Conservation (phyloP, 2,113 vertebrate genomes). For the Microtus pennsylvanicus region DNA sequence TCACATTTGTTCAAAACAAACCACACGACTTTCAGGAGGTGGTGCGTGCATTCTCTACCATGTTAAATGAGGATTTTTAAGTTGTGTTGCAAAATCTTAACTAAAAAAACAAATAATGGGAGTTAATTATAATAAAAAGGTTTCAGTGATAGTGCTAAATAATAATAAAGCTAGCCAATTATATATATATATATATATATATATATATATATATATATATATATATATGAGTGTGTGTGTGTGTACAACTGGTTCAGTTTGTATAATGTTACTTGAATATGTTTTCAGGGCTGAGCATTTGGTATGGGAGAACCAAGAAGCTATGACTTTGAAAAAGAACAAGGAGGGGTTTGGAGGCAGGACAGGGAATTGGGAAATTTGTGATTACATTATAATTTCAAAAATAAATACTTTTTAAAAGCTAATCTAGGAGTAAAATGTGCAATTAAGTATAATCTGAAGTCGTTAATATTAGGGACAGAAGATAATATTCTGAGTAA, state of each 20-base stretch:
- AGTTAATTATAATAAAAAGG: neutral
- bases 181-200: neutral
- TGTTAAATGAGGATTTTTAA: neutral
- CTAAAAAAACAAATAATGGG: neutral
- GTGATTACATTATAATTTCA: neutral
- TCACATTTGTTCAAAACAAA: neutral
- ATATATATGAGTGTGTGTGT: too few species aligned
- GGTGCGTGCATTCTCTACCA: neutral
- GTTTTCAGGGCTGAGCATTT: neutral
- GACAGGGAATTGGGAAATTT: neutral
- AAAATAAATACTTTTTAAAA: neutral
- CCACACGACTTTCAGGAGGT: neutral
- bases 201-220: neutral
- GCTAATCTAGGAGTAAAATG: constrained; percentile 15
- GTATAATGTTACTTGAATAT: neutral
- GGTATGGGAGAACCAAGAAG: neutral
- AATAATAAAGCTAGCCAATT: neutral
- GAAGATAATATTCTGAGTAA: neutral
- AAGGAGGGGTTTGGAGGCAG: too few species aligned
- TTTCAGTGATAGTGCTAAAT: neutral
- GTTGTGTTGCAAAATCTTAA: neutral
- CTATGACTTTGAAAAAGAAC: neutral
- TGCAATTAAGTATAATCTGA: constrained; percentile 7
- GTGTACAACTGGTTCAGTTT: neutral
- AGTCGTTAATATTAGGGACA: neutral